Base-by-base conservation (phyloP, 2,797 vertebrate species). In the Oreochromis mossambicus region DNA sequence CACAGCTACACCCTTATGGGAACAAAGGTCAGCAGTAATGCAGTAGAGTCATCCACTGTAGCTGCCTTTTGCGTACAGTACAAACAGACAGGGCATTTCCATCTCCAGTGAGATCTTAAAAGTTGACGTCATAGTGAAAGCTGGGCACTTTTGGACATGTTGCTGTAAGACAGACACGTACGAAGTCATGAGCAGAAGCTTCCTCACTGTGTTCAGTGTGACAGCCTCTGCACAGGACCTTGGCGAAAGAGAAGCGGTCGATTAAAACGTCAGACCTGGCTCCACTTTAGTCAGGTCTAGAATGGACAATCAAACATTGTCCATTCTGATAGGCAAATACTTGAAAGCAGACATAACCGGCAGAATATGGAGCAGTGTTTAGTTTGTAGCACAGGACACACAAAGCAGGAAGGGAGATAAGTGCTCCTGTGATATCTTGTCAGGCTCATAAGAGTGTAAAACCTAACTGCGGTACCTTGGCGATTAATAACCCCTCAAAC, bases 1-100 rank as follows among this genome's bases (percentile, higher is more conserved):
- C 14, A 78, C 55, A 76, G 83, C 76, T 86, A 78, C 87, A 88
- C 78, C 90, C 83, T 83, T 70, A 85, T 89, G 79, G 83, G 83
- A 82, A 51, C 87, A 84, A 29, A 85, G 79, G 87, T 88, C 86
- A 89, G 61, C 38, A 83, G 87, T 83, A 75, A 68, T 52, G 56
- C 76, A 41, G 32, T 19, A 52, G 29, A 88, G 79, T 24, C 41
- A 34, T 70, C 12, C 7, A 52, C 55, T 79, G 2, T 61, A 32
- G 24, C 17, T n/a, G 54, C 8, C 29, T 13, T n/a, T 70, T 5
- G 14, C 17, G 11, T 29, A 32, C 43, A 75, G 11, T 75, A n/a
- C n/a, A 50, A 34, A 73, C n/a, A 70, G 32, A 83, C 14, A 10
- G n/a, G 43, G 17, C 17, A 36, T 80, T 46, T 83, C 11, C 17